Percentiles rank a stretch among this genome's conserved stretches.
Evolutionary conservation across 1,140 invertebrate genomes (phyloP).

Genomic region (Caerostris extrusa): DNA sequence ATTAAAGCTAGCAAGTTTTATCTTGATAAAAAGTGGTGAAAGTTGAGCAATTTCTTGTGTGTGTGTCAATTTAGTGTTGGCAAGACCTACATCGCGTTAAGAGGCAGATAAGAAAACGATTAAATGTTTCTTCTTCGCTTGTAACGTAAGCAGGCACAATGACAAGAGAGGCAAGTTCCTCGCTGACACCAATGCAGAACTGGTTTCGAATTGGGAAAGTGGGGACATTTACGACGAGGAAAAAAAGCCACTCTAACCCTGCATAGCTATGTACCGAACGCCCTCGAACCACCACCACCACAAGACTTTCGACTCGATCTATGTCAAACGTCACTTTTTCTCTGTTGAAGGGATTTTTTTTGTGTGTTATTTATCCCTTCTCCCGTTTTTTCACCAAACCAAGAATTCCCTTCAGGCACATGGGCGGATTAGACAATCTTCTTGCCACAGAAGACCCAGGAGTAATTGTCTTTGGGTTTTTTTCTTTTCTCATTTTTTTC

Average conservation of each 20-base stretch:
- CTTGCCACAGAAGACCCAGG: background rate
- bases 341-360: background rate
- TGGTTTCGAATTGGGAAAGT: constrained; percentile 13
- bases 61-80: background rate
- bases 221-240: constrained; percentile 43
- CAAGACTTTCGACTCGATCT: no score
- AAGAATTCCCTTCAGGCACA: constrained; percentile 20
- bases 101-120: constrained; percentile 9
- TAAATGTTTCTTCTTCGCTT: background rate
- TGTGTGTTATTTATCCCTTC: background rate
- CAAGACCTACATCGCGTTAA: background rate
- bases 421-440: constrained; percentile 4
- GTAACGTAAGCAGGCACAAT: background rate
- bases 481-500: no score
- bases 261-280: constrained; percentile 25
- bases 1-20: background rate
- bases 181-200: constrained; percentile 28
- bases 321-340: constrained; percentile 45
- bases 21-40: background rate
- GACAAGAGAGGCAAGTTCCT: background rate
- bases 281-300: constrained; percentile 19
- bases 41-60: background rate
- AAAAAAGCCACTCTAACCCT: background rate
- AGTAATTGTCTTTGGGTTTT: constrained; percentile 7
- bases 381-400: background rate